Base-by-base conservation (phyloP, 2,797 vertebrate genomes). In the Anabas testudineus region DNA sequence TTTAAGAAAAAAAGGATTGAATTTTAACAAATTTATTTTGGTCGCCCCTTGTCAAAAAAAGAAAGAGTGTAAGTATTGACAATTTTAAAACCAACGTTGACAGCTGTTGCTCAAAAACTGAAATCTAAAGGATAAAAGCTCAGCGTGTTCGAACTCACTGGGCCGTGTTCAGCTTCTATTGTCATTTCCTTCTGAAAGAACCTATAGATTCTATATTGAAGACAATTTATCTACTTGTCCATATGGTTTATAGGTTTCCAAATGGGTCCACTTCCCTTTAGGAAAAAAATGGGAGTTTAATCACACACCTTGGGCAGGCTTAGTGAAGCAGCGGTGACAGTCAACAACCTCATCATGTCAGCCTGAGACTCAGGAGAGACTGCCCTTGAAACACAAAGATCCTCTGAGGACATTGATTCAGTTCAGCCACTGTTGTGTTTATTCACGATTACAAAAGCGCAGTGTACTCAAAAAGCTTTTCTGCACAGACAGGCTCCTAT, bases 301-400 rank as follows among this genome's bases (percentile, higher is more conserved):
- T 91, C 89, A 85, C 80, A 78, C 69, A 88, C 83, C 78, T 88
- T 87, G 85, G 80, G 74, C 49, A 21, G 78, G 63, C 68, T 78
- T 66, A 77, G 81, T 41, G 26, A 85, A 71, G 82, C 88, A 88
- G 85, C 83, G 83, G 80, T 86, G 87, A 87, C 85, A 88, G 89
- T 86, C 86, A 84, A 87, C 83, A 88, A 81, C 76, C 83, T 85
- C 85, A 89, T 90, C 86, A 83, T 85, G 79, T 87, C 82, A 78
- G 73, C 67, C 66, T 46, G 74, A 76, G 77, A 73, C 87, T 79
- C 67, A 36, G 83, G 74, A 86, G 74, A 86, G 65, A 70, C 83
- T 89, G 89, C 81, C 90, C 90, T 92, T 91, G 91, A 91, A 89
- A 82, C 82, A 88, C 85, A 87, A 88, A 91, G 87, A 83, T 86